Conservation (phyloP, 2,113 vertebrate species). For the Atractosteus spatula region DNA sequence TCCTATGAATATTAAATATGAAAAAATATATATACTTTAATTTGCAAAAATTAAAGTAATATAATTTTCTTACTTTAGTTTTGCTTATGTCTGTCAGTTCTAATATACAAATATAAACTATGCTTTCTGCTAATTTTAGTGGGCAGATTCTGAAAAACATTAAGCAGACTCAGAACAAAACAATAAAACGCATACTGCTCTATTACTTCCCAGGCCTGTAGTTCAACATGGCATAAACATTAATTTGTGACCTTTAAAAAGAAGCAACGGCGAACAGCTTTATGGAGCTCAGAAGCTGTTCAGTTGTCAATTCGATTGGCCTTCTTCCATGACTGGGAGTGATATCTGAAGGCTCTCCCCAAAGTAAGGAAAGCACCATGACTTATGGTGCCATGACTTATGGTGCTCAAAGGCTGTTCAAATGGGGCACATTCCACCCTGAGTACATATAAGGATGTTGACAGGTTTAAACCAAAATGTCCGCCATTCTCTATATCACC, state of each 20-base stretch:
- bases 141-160: background rate
- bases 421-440: conserved; percentile 26
- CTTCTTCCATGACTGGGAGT: background rate
- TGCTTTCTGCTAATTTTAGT: background rate
- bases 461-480: conserved; percentile 36
- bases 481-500: conserved; percentile 26
- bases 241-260: background rate
- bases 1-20: no score
- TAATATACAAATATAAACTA: no score
- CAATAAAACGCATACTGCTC: background rate
- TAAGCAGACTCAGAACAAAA: background rate
- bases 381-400: conserved; percentile 25
- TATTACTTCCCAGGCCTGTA: background rate
- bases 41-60: no score
- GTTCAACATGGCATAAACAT: background rate
- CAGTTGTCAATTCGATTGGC: background rate
- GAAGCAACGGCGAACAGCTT: background rate
- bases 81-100: no score
- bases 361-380: conserved; percentile 15
- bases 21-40: no score
- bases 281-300: background rate
- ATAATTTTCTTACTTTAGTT: no score
- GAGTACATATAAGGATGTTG: conserved; percentile 17
- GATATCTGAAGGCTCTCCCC: background rate
- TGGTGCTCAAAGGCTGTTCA: conserved; percentile 21